Conservation (phyloP, 2,797 vertebrate genomes). For the Notoglanidium macrostoma region DNA sequence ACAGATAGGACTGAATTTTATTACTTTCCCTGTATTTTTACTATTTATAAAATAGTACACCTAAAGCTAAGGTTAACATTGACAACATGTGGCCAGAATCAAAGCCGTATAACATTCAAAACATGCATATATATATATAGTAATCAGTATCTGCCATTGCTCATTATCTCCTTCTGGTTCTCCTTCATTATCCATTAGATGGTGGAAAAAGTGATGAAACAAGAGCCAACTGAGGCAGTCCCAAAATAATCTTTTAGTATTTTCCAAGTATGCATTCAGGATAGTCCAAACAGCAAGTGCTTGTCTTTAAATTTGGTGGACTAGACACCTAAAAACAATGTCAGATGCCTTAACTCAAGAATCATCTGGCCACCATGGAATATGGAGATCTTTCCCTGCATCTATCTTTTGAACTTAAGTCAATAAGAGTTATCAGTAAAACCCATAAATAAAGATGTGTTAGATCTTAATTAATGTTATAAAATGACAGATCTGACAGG, state of each 20-base stretch:
- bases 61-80: too few relatives aligned
- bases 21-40: not conserved
- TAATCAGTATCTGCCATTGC: not conserved
- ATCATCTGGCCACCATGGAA: not conserved
- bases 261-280: not conserved
- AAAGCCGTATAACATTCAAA: not conserved
- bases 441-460: not conserved
- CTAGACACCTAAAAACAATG: not conserved
- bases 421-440: not conserved
- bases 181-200: not conserved
- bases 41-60: not conserved
- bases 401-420: not conserved
- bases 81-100: not conserved
- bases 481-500: not conserved
- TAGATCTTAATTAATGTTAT: not conserved
- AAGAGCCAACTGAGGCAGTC: not conserved
- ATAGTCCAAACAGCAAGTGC: not conserved
- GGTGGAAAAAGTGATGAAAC: not conserved
- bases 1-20: not conserved
- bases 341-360: not conserved
- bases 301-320: not conserved
- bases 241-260: not conserved
- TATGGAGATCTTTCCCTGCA: not conserved
- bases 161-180: not conserved
- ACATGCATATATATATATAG: not conserved